phyloP scores from a whole-genome alignment of 2,888 invertebrate genomes.

The Spisula solida region DNA sequence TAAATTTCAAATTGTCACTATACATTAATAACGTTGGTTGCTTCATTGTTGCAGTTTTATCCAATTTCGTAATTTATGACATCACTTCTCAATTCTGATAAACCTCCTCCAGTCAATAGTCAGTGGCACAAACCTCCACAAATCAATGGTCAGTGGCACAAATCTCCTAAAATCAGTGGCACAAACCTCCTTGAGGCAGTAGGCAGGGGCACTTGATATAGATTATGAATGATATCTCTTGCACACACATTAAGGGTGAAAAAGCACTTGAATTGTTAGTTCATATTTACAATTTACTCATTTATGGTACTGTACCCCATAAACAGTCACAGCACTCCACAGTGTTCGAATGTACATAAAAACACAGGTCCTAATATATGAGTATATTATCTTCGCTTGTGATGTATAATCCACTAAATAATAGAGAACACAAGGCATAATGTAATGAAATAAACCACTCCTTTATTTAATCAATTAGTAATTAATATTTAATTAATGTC shows the following conservation, averaged over 20 bases:
- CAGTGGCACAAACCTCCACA: neutral
- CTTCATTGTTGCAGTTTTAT: conserved; percentile 21
- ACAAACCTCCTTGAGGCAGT: no score
- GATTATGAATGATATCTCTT: neutral
- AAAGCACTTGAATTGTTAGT: neutral
- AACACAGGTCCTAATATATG: neutral
- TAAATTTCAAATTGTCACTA: conserved; percentile 64
- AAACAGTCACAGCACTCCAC: neutral
- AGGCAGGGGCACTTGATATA: neutral
- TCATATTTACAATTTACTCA: conserved; percentile 2
- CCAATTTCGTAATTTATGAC: neutral
- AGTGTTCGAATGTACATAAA: neutral
- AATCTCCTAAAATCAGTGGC: no score
- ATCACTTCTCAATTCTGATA: neutral
- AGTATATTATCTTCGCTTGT: neutral
- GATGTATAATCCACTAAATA: neutral
- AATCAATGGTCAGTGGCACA: no score
- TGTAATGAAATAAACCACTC: neutral
- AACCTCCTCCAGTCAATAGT: neutral
- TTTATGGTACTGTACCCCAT: neutral
- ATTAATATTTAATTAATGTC: no score
- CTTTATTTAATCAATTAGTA: neutral
- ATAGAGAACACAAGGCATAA: neutral
- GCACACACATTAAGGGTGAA: neutral
- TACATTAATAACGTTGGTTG: conserved; percentile 53